Conservation (phyloP, 1,140 invertebrate species). For the Harpegnathos saltator region DNA sequence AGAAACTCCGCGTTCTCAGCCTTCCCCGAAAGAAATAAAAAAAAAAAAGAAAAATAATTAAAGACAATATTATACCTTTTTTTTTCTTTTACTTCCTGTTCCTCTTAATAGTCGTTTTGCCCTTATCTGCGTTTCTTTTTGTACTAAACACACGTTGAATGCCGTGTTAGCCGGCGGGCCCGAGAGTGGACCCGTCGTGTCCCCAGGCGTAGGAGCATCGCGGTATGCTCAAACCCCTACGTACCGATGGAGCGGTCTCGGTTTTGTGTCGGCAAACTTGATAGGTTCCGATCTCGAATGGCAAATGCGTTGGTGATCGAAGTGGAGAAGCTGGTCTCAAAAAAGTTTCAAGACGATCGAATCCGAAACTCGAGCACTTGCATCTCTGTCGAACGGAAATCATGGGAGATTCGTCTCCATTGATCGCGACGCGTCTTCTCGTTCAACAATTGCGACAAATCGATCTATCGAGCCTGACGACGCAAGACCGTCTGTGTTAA, state of each 20-base stretch:
- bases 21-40: slow-evolving; percentile 25
- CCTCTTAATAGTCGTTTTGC: slow-evolving; percentile 59
- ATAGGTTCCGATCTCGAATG: neutral
- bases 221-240: neutral
- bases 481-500: slow-evolving; percentile 42
- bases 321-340: too few species aligned
- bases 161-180: slow-evolving; percentile 21
- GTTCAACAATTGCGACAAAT: neutral
- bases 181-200: neutral
- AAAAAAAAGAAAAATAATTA: slow-evolving; percentile 59
- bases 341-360: too few species aligned
- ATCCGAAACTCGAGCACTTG: too few species aligned
- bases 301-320: neutral
- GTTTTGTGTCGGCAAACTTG: slow-evolving; percentile 11
- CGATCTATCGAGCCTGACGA: neutral
- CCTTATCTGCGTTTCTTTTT: slow-evolving; percentile 73
- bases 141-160: slow-evolving; percentile 77
- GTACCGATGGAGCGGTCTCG: slow-evolving; percentile 19
- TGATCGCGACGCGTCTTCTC: neutral
- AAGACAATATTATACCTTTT: slow-evolving; percentile 51
- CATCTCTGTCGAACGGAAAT: too few species aligned
- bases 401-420: too few species aligned
- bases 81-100: slow-evolving; percentile 13
- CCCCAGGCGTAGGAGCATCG: neutral
- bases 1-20: slow-evolving; percentile 28